phyloP scores from a whole-genome alignment of 2,888 invertebrate genomes.

The Nomada fucata region DNA sequence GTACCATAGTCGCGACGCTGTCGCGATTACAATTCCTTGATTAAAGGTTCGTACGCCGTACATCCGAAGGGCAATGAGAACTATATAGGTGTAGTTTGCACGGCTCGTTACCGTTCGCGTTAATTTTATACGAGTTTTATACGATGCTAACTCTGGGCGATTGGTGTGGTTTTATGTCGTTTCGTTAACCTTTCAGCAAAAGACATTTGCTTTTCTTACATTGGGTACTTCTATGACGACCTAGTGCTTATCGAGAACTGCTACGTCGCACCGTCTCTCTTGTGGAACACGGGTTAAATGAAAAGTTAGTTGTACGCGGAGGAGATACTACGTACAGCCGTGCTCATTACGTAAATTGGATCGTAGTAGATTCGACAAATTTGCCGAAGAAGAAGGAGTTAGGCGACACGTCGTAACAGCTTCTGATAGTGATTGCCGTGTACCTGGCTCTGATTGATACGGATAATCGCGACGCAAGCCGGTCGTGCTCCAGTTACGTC shows the following conservation, averaged over 20 bases:
- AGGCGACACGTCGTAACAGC: conserved; percentile 28
- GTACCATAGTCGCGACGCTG: not conserved
- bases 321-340: not conserved
- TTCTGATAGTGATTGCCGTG: conserved; percentile 38
- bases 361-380: conserved; percentile 22
- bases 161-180: not conserved
- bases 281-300: not conserved
- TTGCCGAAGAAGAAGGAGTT: conserved; percentile 4
- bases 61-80: not conserved
- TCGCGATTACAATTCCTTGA: not conserved
- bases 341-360: conserved; percentile 26
- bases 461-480: conserved; percentile 33
- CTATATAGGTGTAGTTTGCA: not conserved
- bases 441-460: conserved; percentile 57
- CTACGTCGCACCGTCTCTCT: not conserved
- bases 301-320: not conserved
- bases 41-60: not conserved
- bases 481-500: conserved; percentile 28
- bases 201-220: too few relatives aligned
- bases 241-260: not conserved
- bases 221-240: not conserved
- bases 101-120: not conserved
- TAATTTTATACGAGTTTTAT: conserved; percentile 1
- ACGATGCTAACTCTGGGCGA: not conserved
- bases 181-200: not conserved